Evolutionary conservation across 1,140 invertebrate genomes (phyloP).

Genomic region (Vanessa tameamea): DNA sequence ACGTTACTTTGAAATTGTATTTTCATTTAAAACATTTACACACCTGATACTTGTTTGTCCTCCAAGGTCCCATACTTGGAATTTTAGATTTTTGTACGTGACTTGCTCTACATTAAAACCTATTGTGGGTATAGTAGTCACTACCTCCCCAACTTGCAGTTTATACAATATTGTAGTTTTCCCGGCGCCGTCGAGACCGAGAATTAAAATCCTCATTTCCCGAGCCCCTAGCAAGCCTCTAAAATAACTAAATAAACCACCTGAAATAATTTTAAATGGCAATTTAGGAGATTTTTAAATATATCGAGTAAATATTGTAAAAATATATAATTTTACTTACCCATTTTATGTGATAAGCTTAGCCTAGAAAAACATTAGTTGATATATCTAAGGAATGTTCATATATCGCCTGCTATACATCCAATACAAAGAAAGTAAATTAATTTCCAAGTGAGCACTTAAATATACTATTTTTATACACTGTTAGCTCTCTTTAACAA

Average conservation of each 20-base stretch:
- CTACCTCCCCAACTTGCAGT: conserved; percentile 99
- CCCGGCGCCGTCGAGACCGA: conserved; percentile 98
- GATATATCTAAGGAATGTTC: conserved; percentile 59
- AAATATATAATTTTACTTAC: conserved; percentile 45
- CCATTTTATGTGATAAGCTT: conserved; percentile 70
- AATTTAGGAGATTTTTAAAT: background rate
- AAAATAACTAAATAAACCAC: conserved; percentile 97
- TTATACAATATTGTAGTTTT: conserved; percentile 99
- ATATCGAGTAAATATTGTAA: conserved; percentile 22
- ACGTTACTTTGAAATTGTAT: background rate
- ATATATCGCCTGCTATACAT: conserved; percentile 45
- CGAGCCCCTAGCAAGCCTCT: conserved; percentile 94
- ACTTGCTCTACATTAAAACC: conserved; percentile 99
- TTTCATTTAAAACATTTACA: conserved; percentile 14
- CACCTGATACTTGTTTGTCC: conserved; percentile 95
- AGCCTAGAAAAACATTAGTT: conserved; percentile 68
- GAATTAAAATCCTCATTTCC: conserved; percentile 98
- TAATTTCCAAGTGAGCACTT: conserved; percentile 20
- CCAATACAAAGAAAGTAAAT: conserved; percentile 42
- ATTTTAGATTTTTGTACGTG: conserved; percentile 97
- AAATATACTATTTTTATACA: conserved; percentile 32
- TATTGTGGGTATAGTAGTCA: conserved; percentile 98
- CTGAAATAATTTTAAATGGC: conserved; percentile 77
- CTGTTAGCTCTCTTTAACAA: conserved; percentile 46
- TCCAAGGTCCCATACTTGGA: conserved; percentile 99